Percentiles rank a stretch among this genome's conserved stretches.
These are phyloP conservation scores for Conger conger DNA, from an alignment of 2,113 vertebrate species.

Conservation along the genomic window DNA sequence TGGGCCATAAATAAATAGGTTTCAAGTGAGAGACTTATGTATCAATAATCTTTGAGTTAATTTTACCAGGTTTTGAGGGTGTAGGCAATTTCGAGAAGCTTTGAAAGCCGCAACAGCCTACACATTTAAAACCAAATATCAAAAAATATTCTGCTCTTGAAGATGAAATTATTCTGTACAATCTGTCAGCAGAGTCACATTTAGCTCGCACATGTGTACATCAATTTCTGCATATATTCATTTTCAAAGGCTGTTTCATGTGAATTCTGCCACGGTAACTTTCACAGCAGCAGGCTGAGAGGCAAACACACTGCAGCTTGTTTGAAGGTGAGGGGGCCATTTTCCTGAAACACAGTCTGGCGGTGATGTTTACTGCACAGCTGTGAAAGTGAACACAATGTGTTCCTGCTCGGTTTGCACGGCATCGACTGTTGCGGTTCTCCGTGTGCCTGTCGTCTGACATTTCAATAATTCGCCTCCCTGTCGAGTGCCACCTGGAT, in stretches of 20 bases:
- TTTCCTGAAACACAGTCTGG: background rate
- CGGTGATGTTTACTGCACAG: background rate
- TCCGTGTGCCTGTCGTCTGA: background rate
- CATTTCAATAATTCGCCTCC: background rate
- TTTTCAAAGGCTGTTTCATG: background rate
- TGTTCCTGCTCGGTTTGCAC: background rate
- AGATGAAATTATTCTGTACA: no score
- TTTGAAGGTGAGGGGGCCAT: background rate
- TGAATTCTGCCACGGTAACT: background rate
- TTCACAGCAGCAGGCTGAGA: background rate
- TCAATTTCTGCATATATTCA: no score
- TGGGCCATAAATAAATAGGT: background rate
- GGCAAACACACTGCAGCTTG: background rate
- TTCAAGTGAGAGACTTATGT: background rate
- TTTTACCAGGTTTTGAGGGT: background rate
- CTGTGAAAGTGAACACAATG: background rate
- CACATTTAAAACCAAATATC: no score
- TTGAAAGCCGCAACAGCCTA: no score
- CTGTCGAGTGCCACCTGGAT: background rate
- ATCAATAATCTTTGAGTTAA: constrained; percentile 32
- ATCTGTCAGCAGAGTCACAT: no score
- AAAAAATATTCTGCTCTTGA: no score
- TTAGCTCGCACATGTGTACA: no score
- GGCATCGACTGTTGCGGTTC: background rate
- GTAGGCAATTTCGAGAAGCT: background rate